phyloP scores from a whole-genome alignment of 2,888 invertebrate species.

The Rambutsinella grinnellia region DNA sequence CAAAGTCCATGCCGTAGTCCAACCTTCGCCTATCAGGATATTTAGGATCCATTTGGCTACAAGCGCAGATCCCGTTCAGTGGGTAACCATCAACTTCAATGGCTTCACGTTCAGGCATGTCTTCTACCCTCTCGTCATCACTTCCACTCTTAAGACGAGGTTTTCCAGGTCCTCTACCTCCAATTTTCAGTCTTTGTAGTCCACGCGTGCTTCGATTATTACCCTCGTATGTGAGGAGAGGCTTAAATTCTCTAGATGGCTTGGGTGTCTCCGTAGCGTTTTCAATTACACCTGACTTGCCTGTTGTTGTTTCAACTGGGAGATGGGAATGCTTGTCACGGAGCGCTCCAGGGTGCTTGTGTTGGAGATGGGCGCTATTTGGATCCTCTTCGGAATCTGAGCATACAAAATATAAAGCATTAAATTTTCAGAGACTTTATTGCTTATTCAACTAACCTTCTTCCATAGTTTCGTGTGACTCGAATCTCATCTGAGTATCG shows the following conservation, averaged over 20 bases:
- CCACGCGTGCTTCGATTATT: background rate
- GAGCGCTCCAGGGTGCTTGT: background rate
- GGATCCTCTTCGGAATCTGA: background rate
- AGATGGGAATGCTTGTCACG: background rate
- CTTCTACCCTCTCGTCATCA: background rate
- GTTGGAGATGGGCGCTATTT: background rate
- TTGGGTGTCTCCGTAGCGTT: background rate
- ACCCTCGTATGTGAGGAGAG: background rate
- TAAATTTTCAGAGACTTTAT: background rate
- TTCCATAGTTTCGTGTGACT: background rate
- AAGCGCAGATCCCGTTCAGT: constrained; percentile 23
- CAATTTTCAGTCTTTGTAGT: constrained; percentile 13
- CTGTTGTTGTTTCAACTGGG: background rate
- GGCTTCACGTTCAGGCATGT: background rate
- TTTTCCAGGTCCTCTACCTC: background rate
- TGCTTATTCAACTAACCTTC: background rate
- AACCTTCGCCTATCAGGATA: constrained; percentile 18
- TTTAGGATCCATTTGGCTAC: constrained; percentile 15
- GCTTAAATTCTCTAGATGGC: background rate
- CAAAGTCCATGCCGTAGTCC: constrained; percentile 28
- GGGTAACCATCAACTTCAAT: background rate
- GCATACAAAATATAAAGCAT: background rate
- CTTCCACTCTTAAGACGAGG: background rate
- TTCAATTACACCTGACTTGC: background rate
- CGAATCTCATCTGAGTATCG: background rate